phyloP scores from a whole-genome alignment of 2,113 vertebrate genomes.

The Leuciscus idus region DNA sequence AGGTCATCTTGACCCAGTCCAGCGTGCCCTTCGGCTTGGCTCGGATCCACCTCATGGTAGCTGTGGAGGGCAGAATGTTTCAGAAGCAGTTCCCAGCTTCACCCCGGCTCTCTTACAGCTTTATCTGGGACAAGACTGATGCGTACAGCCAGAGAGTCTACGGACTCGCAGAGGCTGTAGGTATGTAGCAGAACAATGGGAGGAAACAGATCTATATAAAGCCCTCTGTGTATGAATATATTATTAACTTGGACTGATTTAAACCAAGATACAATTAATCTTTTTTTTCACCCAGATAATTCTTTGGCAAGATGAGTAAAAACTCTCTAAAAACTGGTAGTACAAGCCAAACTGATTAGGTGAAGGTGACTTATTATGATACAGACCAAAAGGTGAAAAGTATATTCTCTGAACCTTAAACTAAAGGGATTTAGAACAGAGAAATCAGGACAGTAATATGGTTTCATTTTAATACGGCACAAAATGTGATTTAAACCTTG shows the following conservation, averaged over 20 bases:
- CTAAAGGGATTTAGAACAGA: background rate
- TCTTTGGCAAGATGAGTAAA: background rate
- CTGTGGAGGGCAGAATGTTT: constrained; percentile 95
- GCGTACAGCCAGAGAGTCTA: constrained; percentile 97
- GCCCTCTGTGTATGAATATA: constrained; percentile 24
- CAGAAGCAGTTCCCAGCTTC: constrained; percentile 98
- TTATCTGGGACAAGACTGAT: constrained; percentile 99
- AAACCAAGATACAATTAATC: constrained; percentile 2
- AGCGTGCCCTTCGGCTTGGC: constrained; percentile 93
- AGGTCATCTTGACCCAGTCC: constrained; percentile 93
- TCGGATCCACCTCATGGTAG: constrained; percentile 98
- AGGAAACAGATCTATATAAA: constrained; percentile 39
- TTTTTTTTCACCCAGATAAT: constrained; percentile 28
- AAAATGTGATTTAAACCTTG: background rate
- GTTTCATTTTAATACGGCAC: background rate
- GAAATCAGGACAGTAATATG: background rate
- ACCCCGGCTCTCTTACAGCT: constrained; percentile 94
- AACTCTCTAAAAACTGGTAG: background rate
- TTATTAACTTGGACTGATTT: constrained; percentile 39
- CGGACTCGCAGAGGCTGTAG: constrained; percentile 93
- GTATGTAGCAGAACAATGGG: constrained; percentile 74
- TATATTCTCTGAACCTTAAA: background rate
- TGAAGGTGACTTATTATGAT: background rate
- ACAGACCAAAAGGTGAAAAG: background rate
- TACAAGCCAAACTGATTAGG: background rate